These are phyloP conservation scores for Balearica regulorum DNA, from an alignment of 2,797 vertebrate genomes.

Conservation along the genomic window DNA sequence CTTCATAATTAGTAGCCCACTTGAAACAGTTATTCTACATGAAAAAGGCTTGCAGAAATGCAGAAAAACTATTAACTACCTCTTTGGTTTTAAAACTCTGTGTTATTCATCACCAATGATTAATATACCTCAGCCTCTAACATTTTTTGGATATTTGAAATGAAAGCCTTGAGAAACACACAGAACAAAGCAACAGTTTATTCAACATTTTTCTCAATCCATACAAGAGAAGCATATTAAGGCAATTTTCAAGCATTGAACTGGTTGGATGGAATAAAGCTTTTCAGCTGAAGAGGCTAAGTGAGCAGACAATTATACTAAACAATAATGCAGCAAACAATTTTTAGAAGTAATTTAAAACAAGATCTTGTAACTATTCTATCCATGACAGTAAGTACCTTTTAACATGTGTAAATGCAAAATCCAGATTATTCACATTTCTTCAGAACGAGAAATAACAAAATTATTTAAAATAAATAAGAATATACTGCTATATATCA, in stretches of 20 bases:
- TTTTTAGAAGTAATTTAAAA: not conserved
- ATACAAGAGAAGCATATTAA: not conserved
- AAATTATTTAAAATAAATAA: not conserved
- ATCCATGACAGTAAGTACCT: not conserved
- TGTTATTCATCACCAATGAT: not conserved
- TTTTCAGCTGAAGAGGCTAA: not conserved
- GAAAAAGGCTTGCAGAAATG: not conserved
- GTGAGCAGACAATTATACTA: not conserved
- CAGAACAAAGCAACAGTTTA: not conserved
- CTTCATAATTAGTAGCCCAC: not conserved
- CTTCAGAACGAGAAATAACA: not conserved
- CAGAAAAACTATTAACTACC: not conserved
- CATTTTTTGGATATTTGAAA: not conserved
- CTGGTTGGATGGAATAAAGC: not conserved
- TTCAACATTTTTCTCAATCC: not conserved
- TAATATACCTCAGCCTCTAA: not conserved
- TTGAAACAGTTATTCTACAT: not conserved
- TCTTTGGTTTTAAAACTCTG: not conserved
- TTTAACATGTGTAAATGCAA: not conserved
- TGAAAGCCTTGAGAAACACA: not conserved
- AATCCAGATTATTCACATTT: not conserved
- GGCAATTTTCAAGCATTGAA: not conserved
- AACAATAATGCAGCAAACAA: not conserved
- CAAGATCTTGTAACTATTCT: not conserved
- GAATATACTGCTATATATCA: not conserved